Evolutionary conservation across 35 echinoderm and acorn worm species (phyloP).

Genomic region (Heliocidaris erythrogramma): DNA sequence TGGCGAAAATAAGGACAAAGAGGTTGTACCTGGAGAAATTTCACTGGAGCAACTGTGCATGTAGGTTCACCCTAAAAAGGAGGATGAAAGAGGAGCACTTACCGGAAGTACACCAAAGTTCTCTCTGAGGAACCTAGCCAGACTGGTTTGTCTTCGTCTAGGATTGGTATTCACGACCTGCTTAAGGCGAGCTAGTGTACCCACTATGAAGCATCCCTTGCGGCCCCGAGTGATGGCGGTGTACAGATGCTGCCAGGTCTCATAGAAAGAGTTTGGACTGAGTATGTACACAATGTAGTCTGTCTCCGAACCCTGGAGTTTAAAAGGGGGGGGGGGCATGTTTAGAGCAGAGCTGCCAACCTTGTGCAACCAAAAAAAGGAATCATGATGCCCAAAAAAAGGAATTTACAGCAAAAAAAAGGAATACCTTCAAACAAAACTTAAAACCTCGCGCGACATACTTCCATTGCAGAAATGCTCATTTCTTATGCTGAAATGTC

Average conservation of each 20-base stretch:
- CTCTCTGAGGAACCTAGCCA: conserved; percentile 1
- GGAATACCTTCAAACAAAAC: too few species aligned
- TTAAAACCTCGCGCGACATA: too few species aligned
- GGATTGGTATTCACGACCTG: background rate
- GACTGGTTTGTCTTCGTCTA: background rate
- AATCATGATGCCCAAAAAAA: too few species aligned
- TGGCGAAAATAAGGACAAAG: too few species aligned
- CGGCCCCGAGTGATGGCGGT: conserved; percentile 27
- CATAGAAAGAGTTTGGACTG: background rate
- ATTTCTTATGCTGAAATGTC: too few species aligned
- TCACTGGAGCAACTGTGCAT: too few species aligned
- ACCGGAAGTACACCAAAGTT: background rate
- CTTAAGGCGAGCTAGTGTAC: background rate
- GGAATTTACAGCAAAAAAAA: too few species aligned
- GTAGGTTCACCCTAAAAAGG: too few species aligned
- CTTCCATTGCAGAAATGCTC: too few species aligned
- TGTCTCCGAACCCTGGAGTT: conserved; percentile 1
- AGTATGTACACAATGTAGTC: conserved; percentile 26
- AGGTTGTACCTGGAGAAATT: too few species aligned
- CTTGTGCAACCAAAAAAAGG: too few species aligned
- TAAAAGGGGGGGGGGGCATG: background rate
- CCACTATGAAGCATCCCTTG: conserved; percentile 36
- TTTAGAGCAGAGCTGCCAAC: too few species aligned
- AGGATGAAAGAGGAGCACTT: background rate
- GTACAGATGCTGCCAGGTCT: conserved; percentile 34